These are phyloP conservation scores for Odontamblyopus lacepedii DNA, from an alignment of 2,797 vertebrate species.

Conservation along the genomic window DNA sequence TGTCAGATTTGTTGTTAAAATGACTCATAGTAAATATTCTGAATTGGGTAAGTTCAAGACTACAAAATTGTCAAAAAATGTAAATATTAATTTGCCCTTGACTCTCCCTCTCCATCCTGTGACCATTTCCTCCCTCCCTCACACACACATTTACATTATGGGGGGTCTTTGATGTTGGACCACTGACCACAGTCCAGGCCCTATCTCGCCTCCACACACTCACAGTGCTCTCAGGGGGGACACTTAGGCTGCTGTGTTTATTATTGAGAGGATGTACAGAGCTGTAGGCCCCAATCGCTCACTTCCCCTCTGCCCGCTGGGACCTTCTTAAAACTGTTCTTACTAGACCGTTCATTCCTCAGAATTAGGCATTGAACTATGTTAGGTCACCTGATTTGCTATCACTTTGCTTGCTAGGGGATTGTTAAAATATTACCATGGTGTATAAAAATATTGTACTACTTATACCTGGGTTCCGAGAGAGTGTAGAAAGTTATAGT, in stretches of 20 bases:
- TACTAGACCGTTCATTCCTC: constrained; percentile 20
- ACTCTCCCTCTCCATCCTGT: constrained; percentile 16
- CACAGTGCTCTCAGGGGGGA: constrained; percentile 44
- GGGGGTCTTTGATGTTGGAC: constrained; percentile 57
- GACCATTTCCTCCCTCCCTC: constrained; percentile 22
- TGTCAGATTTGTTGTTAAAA: no score
- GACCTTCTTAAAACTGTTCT: constrained; percentile 28
- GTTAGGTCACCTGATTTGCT: constrained; percentile 1
- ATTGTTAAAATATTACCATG: background rate
- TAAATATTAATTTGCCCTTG: constrained; percentile 21
- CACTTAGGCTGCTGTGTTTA: constrained; percentile 57
- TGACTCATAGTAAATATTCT: no score
- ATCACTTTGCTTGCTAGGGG: background rate
- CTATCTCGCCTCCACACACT: constrained; percentile 36
- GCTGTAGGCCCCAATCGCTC: constrained; percentile 61
- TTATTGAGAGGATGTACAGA: constrained; percentile 59
- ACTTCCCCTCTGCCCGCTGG: constrained; percentile 60
- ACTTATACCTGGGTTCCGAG: no score
- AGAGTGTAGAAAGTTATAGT: no score
- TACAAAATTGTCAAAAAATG: no score
- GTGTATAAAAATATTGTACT: no score
- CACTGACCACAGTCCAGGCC: constrained; percentile 48
- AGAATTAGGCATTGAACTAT: background rate
- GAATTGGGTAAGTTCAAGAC: no score
- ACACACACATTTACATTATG: constrained; percentile 35